Conservation (phyloP, 1,140 invertebrate genomes). For the Phenacoccus solenopsis region DNA sequence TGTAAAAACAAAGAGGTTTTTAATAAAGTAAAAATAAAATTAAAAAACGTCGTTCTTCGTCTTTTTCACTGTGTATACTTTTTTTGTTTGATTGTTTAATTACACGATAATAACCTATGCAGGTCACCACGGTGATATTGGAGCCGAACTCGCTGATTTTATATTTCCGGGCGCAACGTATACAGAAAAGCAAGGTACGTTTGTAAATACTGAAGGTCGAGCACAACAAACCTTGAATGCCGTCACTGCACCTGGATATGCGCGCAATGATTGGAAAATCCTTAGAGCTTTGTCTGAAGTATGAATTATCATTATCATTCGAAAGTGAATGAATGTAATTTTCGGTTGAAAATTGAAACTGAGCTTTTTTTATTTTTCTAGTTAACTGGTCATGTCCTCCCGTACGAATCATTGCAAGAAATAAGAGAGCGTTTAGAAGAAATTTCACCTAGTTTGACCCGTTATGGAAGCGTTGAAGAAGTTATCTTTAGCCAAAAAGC, state of each 20-base stretch:
- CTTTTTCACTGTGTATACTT: background rate
- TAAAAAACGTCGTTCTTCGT: background rate
- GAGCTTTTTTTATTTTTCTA: conserved; percentile 33
- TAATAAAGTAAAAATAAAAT: background rate
- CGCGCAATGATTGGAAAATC: conserved; percentile 97
- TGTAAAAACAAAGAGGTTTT: background rate
- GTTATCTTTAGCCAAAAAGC: conserved; percentile 73
- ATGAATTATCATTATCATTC: conserved; percentile 19
- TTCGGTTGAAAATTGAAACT: background rate
- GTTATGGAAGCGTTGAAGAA: conserved; percentile 69
- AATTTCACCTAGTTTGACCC: conserved; percentile 75
- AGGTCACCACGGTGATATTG: conserved; percentile 93
- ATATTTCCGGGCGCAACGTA: conserved; percentile 95
- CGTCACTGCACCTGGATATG: conserved; percentile 85
- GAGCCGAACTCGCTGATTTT: conserved; percentile 84
- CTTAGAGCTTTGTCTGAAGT: conserved; percentile 76
- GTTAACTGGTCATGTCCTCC: conserved; percentile 66
- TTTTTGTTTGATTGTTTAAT: background rate
- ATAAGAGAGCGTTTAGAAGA: conserved; percentile 69
- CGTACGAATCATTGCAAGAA: conserved; percentile 80
- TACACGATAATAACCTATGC: conserved; percentile 19
- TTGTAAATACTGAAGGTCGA: conserved; percentile 94
- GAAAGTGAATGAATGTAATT: background rate
- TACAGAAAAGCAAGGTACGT: conserved; percentile 93
- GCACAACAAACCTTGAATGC: conserved; percentile 86